These are phyloP conservation scores for Cepphus grylle DNA, from an alignment of 2,113 vertebrate species.

Conservation along the genomic window DNA sequence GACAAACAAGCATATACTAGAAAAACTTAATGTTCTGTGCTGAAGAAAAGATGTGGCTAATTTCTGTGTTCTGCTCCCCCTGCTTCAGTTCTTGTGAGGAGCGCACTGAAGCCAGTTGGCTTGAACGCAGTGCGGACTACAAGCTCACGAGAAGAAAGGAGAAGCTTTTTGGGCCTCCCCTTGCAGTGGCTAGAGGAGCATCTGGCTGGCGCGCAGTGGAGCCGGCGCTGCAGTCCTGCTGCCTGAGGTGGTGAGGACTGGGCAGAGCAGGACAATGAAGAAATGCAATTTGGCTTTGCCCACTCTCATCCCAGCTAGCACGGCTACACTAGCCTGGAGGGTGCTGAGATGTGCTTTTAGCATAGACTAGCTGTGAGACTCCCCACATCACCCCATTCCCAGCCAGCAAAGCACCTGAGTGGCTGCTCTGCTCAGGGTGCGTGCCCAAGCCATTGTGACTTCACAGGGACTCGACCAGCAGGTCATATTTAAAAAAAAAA, in stretches of 20 bases:
- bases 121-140: background rate
- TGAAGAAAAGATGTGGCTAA: constrained; percentile 28
- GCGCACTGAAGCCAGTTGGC: background rate
- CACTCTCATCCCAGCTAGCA: background rate
- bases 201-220: background rate
- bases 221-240: background rate
- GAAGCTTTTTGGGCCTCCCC: background rate
- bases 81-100: background rate
- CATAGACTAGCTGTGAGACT: background rate
- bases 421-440: background rate
- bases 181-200: background rate
- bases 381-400: background rate
- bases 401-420: background rate
- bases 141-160: background rate
- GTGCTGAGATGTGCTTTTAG: background rate
- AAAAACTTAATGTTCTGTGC: background rate
- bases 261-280: background rate
- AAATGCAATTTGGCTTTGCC: background rate
- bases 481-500: background rate
- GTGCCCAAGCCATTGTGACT: background rate
- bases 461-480: background rate
- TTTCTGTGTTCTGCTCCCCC: background rate
- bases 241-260: background rate
- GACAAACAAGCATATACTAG: background rate
- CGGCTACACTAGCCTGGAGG: accelerated